Percentiles rank a stretch among this genome's conserved stretches.
These are phyloP conservation scores for Ptilorrhoa leucosticta DNA, from an alignment of 2,113 vertebrate genomes.

Conservation along the genomic window DNA sequence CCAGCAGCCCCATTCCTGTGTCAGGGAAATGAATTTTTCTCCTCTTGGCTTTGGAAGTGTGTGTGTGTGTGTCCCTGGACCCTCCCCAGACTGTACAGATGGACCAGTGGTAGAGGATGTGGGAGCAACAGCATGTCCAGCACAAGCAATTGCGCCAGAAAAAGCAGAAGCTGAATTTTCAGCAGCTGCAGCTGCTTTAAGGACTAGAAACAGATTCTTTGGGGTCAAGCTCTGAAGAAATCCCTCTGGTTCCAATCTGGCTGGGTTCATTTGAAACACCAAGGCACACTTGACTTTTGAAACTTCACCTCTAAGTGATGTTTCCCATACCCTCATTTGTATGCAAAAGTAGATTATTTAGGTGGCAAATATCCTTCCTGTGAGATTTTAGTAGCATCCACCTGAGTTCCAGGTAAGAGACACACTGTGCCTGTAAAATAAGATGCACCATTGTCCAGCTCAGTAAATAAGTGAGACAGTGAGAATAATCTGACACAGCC, in stretches of 20 bases:
- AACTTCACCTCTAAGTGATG: neutral
- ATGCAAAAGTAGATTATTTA: neutral
- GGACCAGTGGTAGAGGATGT: constrained; percentile 22
- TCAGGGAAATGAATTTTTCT: neutral
- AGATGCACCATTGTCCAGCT: neutral
- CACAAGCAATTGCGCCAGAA: constrained; percentile 6
- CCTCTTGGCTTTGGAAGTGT: constrained; percentile 6
- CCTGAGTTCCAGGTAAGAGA: neutral
- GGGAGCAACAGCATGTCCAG: constrained; percentile 36
- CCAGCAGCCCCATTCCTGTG: neutral
- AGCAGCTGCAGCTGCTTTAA: constrained; percentile 38
- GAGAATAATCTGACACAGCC: neutral
- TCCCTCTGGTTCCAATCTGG: neutral
- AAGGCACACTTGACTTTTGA: neutral
- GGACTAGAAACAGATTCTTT: neutral
- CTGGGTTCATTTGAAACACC: neutral
- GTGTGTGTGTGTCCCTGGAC: constrained; percentile 36
- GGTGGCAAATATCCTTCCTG: neutral
- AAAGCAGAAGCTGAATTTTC: constrained; percentile 46
- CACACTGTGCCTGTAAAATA: neutral
- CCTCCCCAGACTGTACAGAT: constrained; percentile 25
- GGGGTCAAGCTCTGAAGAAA: constrained; percentile 22
- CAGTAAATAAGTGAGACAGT: neutral
- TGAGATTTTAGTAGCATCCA: neutral
- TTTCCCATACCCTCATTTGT: neutral